A percentile compares a stretch with the other conserved stretches of the same genome.
Evolutionary conservation across 1,140 invertebrate genomes (phyloP).

Genomic region (Monomorium pharaonis): DNA sequence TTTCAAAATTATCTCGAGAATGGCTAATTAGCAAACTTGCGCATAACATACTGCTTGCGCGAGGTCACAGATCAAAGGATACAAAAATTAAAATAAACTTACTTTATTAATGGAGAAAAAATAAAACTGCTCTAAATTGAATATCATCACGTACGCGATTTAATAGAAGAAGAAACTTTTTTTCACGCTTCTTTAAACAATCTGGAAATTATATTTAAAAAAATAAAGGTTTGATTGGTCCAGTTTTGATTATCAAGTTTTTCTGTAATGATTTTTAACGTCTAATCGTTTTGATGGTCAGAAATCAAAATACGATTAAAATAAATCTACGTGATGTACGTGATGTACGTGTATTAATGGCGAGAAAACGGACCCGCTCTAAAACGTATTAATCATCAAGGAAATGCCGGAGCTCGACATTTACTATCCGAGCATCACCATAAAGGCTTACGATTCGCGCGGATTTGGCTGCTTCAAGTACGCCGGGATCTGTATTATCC

Average conservation of each 20-base stretch:
- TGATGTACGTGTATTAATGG: constrained; percentile 1
- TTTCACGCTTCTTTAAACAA: neutral
- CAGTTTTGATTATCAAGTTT: neutral
- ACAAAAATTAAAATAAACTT: too few species aligned
- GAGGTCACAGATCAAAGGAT: too few species aligned
- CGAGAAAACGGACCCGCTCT: neutral
- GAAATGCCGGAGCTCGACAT: constrained; percentile 82
- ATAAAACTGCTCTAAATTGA: too few species aligned
- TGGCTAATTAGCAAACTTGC: neutral
- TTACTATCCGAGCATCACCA: constrained; percentile 85
- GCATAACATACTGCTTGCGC: too few species aligned
- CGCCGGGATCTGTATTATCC: constrained; percentile 84
- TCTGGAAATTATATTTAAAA: neutral
- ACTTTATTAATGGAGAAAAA: too few species aligned
- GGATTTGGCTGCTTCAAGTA: constrained; percentile 87
- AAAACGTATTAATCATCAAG: constrained; percentile 74
- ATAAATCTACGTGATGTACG: neutral
- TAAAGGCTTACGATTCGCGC: constrained; percentile 87
- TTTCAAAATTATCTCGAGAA: neutral
- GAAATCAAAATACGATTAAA: constrained; percentile 2
- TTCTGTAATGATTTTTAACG: neutral
- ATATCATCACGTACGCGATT: neutral
- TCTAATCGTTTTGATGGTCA: neutral
- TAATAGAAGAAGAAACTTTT: neutral
- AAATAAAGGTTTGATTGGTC: neutral